These are phyloP conservation scores for Tridacna gigas DNA, from an alignment of 2,888 invertebrate genomes.

Conservation along the genomic window DNA sequence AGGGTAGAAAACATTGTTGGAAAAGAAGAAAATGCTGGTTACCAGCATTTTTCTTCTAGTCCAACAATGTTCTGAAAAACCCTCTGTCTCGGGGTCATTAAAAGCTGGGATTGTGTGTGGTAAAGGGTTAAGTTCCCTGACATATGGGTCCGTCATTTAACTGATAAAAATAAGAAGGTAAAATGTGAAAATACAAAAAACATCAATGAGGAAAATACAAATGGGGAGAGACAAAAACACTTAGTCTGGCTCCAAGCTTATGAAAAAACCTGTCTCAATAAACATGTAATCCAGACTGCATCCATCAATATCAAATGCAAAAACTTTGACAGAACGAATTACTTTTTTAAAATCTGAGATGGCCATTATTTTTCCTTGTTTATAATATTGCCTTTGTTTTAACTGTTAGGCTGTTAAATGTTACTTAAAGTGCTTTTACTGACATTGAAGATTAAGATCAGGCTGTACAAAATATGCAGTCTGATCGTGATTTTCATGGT, in stretches of 20 bases:
- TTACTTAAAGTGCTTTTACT: no score
- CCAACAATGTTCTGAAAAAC: background rate
- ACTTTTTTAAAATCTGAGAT: constrained; percentile 8
- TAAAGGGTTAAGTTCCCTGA: no score
- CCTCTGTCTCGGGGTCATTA: background rate
- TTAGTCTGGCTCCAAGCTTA: constrained; percentile 30
- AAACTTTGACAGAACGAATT: constrained; percentile 17
- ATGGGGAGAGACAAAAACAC: constrained; percentile 6
- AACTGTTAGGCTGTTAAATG: background rate
- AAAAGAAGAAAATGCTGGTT: background rate
- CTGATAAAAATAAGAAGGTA: no score
- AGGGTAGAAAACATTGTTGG: background rate
- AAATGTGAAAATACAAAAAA: background rate
- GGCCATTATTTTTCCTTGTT: constrained; percentile 8
- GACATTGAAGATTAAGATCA: no score
- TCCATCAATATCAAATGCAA: constrained; percentile 19
- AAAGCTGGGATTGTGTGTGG: background rate
- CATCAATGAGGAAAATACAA: constrained; percentile 13
- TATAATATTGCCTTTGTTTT: constrained; percentile 8
- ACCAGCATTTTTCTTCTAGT: background rate
- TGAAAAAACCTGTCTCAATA: constrained; percentile 14
- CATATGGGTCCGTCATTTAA: no score
- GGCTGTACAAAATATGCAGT: no score
- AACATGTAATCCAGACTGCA: constrained; percentile 7
- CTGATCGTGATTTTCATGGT: no score